Evolutionary conservation across 2,113 vertebrate species (phyloP), one percentile per base, ranked within the genome.

Genomic region (Ptychochromis oligacanthus): DNA sequence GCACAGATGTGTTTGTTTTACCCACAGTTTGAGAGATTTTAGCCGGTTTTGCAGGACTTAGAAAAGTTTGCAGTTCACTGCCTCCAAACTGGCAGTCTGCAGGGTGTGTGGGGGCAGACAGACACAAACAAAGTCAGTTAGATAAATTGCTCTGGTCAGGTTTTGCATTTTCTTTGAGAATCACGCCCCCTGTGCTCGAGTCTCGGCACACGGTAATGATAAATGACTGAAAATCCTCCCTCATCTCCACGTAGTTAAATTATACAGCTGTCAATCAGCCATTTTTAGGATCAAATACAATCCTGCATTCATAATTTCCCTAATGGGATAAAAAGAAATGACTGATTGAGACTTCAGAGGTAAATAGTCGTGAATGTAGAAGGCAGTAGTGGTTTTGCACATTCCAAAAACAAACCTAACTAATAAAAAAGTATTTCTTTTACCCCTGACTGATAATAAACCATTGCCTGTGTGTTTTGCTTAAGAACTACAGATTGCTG

Each of bases 1-100:
- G 75, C 83, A 75, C 87, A 88, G 74, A 72, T 89, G 88, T 79
- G 70, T 85, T 81, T 75, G 80, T 65, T 84, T 82, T 62, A 14
- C 75, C 62, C 75, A 81, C 78, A 82, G 59, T 89, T 75, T 75
- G 64, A 17, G 52, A 87, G 76, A 75, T 78, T 87, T 74, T 7
- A 46, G 28, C 54, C 1, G 1, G 34, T 18, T 75, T 82, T 58
- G 67, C 20, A 13, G 60, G 82, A 77, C 43, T 61, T 81, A 60
- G 70, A 86, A 75, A 80, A 79, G 43, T 64, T 81, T 65, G 77
- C 70, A 82, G 75, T 75, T 81, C 24, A 24, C 12, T 2, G 22
- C 28, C 62, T 78, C 46, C 28, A 70, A 58, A 82, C 56, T 54
- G 74, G 46, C 81, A 65, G 77, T 79, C 58, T 77, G 58, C 78